phyloP scores from a whole-genome alignment of 2,113 vertebrate species.

The Podarcis muralis region DNA sequence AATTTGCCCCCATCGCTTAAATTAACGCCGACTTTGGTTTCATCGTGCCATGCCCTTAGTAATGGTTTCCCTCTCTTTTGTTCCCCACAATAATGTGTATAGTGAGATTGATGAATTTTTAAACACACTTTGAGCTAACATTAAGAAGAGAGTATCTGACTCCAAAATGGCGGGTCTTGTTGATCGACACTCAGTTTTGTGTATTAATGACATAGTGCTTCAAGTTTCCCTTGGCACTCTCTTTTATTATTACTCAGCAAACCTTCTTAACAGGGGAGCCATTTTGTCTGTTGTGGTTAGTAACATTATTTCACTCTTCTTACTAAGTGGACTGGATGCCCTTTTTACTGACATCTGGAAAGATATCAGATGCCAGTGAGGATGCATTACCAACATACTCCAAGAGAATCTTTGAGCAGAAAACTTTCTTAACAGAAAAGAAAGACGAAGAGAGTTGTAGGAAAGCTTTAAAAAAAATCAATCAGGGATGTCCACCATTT shows the following conservation, averaged over 20 bases:
- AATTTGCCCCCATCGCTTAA: background rate
- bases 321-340: constrained; percentile 16
- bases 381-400: background rate
- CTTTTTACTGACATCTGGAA: constrained; percentile 2
- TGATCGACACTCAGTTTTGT: background rate
- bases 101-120: constrained; percentile 30
- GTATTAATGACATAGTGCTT: constrained; percentile 10
- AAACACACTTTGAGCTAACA: constrained; percentile 14
- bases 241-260: constrained; percentile 23
- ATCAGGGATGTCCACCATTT: background rate
- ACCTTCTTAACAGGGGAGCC: background rate
- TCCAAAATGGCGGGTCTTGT: constrained; percentile 1
- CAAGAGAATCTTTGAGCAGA: background rate
- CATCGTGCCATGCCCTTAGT: background rate
- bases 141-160: constrained; percentile 2
- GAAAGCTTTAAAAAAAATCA: background rate
- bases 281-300: constrained; percentile 35
- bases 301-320: background rate
- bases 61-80: background rate
- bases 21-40: background rate
- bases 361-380: constrained; percentile 9
- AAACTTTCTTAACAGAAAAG: background rate
- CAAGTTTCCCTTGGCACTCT: background rate
- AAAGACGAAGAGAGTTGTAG: background rate
- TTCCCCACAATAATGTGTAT: background rate